Percentiles rank a stretch among this genome's conserved stretches.
Conservation (phyloP, 1,140 invertebrate genomes). For the Muscidifurax raptorellus region DNA sequence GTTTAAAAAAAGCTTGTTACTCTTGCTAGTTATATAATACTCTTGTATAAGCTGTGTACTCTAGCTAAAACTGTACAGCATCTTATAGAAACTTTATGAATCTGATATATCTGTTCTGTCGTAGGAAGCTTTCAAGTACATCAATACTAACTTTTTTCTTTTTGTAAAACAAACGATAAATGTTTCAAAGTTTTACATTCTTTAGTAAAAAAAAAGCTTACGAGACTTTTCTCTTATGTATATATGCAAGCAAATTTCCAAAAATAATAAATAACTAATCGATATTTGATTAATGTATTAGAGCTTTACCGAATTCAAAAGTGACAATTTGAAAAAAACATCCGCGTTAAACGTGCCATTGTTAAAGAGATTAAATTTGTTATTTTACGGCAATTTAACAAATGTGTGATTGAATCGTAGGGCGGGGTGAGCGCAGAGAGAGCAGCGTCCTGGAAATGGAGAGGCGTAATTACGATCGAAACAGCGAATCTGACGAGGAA, state of each 20-base stretch:
- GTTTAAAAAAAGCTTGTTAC: conserved; percentile 5
- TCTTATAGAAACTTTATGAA: conserved; percentile 25
- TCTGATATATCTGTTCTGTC: conserved; percentile 17
- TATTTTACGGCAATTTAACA: neutral
- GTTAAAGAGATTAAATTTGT: neutral
- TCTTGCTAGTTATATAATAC: neutral
- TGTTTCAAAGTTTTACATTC: neutral
- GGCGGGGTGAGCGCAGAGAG: conserved; percentile 73
- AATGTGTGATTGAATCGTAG: conserved; percentile 59
- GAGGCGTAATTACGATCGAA: conserved; percentile 69
- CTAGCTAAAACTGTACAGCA: conserved; percentile 15
- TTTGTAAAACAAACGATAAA: neutral
- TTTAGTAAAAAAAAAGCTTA: neutral
- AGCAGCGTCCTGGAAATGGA: conserved; percentile 70
- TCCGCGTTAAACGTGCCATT: too few species aligned
- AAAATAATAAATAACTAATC: neutral
- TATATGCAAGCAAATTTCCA: neutral
- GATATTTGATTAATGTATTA: neutral
- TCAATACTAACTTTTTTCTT: neutral
- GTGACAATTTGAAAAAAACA: too few species aligned
- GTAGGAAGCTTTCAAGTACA: conserved; percentile 32
- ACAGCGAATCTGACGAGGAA: conserved; percentile 74
- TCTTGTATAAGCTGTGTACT: conserved; percentile 6
- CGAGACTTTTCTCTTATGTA: neutral
- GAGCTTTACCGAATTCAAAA: neutral